phyloP scores from a whole-genome alignment of 2,113 vertebrate species.

The Phyllopteryx taeniolatus region DNA sequence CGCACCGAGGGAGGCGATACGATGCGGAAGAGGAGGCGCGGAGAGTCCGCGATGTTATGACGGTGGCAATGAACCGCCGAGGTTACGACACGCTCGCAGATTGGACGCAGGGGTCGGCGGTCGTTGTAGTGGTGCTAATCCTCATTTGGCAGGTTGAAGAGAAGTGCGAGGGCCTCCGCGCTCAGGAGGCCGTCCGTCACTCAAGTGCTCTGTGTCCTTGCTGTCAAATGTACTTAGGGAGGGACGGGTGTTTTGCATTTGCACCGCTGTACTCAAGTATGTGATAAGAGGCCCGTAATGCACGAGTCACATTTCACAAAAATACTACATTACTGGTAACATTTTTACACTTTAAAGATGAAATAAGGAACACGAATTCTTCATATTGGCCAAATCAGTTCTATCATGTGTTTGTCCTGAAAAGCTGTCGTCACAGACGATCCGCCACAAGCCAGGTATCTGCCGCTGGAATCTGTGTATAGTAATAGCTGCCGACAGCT shows the following conservation, averaged over 20 bases:
- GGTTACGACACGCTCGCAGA: slow-evolving; percentile 39
- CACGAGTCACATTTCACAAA: background rate
- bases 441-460: slow-evolving; percentile 18
- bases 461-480: slow-evolving; percentile 7
- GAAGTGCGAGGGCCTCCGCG: slow-evolving; percentile 49
- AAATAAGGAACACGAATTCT: background rate
- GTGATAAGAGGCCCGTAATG: slow-evolving; percentile 7
- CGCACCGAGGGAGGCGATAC: slow-evolving; percentile 45
- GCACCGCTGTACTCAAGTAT: slow-evolving; percentile 3
- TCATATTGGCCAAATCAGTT: background rate
- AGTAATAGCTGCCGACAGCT: slow-evolving; percentile 33
- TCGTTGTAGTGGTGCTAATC: slow-evolving; percentile 54
- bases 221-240: slow-evolving; percentile 38
- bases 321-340: background rate
- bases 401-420: slow-evolving; percentile 2
- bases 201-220: slow-evolving; percentile 43
- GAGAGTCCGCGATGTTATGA: slow-evolving; percentile 31
- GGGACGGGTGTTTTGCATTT: slow-evolving; percentile 13
- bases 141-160: slow-evolving; percentile 53
- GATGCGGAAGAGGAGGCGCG: slow-evolving; percentile 15
- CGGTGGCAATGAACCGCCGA: slow-evolving; percentile 22
- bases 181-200: slow-evolving; percentile 45
- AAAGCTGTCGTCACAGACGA: slow-evolving; percentile 22
- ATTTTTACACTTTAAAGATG: background rate
- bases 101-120: slow-evolving; percentile 39